phyloP scores from a whole-genome alignment of 2,797 vertebrate genomes.

The Harpagifer antarcticus region DNA sequence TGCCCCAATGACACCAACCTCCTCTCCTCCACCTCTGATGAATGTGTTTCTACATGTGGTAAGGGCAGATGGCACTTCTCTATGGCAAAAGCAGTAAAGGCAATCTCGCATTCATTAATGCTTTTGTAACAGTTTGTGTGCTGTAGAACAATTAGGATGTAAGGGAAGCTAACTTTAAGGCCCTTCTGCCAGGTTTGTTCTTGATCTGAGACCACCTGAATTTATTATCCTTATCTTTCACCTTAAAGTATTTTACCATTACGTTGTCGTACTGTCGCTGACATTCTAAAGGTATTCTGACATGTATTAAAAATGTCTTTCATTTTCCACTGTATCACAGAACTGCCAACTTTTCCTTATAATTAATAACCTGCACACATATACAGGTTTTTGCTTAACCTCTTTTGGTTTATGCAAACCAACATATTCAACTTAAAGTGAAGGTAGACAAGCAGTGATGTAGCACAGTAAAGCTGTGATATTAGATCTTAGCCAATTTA shows the following conservation, averaged over 20 bases:
- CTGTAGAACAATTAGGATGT: background rate
- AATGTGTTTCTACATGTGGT: constrained; percentile 85
- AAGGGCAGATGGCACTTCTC: constrained; percentile 48
- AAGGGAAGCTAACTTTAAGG: no score
- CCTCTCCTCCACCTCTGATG: constrained; percentile 60
- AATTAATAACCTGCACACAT: background rate
- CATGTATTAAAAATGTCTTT: background rate
- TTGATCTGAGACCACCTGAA: no score
- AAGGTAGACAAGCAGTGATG: background rate
- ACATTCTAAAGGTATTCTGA: no score
- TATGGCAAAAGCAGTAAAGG: no score
- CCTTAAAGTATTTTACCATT: background rate
- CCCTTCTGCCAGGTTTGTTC: no score
- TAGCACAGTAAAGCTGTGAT: background rate
- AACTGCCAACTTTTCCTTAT: background rate
- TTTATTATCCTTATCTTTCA: no score
- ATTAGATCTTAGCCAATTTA: background rate
- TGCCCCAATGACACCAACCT: constrained; percentile 76
- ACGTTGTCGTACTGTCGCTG: background rate
- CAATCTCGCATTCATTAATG: no score
- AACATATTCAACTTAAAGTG: background rate
- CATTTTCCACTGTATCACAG: background rate
- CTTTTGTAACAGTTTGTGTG: background rate
- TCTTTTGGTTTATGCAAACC: background rate
- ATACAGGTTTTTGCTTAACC: background rate